A percentile compares a stretch with the other conserved stretches of the same genome.
These are phyloP conservation scores for Oxytorus armatus DNA, from an alignment of 2,888 invertebrate genomes.

Conservation along the genomic window DNA sequence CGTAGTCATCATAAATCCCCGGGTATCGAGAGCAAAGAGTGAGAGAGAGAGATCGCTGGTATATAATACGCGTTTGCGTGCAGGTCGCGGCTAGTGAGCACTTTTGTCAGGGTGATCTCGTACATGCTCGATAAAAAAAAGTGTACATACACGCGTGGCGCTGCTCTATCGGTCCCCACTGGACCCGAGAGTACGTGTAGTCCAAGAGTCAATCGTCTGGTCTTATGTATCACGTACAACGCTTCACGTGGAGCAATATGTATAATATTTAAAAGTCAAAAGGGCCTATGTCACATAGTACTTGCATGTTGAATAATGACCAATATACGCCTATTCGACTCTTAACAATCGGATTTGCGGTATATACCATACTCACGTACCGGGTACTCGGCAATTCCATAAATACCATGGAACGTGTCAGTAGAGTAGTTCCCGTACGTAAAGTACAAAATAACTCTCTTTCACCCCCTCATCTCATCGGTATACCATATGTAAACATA, in stretches of 20 bases:
- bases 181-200: conserved; percentile 15
- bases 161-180: conserved; percentile 13
- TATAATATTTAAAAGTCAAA: background rate
- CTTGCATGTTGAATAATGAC: background rate
- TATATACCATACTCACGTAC: conserved; percentile 11
- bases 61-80: conserved; percentile 62
- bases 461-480: conserved; percentile 1
- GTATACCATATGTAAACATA: background rate
- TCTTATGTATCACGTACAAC: conserved; percentile 11
- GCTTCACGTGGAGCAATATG: conserved; percentile 25
- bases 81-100: conserved; percentile 72
- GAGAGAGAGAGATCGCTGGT: conserved; percentile 49
- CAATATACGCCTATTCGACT: background rate
- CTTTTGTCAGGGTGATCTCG: conserved; percentile 70
- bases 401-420: conserved; percentile 61
- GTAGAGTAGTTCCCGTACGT: conserved; percentile 58
- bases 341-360: background rate
- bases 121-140: background rate
- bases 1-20: conserved; percentile 43
- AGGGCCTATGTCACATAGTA: background rate
- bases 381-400: conserved; percentile 53
- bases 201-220: conserved; percentile 11
- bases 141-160: conserved; percentile 21
- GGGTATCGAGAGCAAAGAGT: conserved; percentile 53
- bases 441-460: conserved; percentile 45